Base-by-base conservation (phyloP, 2,113 vertebrate genomes). In the Stictonetta naevosa region DNA sequence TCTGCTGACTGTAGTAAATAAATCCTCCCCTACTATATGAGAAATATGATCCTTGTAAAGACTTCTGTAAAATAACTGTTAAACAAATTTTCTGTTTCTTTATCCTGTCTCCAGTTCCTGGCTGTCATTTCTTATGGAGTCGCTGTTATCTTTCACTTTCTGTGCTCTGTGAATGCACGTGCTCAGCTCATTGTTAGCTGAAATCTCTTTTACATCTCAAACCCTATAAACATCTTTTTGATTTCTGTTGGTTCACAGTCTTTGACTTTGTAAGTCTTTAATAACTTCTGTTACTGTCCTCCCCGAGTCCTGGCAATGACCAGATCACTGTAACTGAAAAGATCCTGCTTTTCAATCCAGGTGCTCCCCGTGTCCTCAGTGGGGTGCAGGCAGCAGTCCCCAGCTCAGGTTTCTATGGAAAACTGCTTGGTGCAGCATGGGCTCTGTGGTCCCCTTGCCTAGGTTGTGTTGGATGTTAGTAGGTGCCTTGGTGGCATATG, bases 381-480 rank as follows among this genome's bases (percentile, higher is more conserved):
- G 19, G 5, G 0, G 6, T 26, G 16, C 62, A 9, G 52, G 11
- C 0, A 0, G 2, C 42, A 8, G 2, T 79, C 25, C 25, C 16
- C 36, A 25, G 22, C 28, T 75, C 29, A 11, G 11, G 8, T 18
- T 7, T 60, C 62, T 67, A 18, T 60, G 38, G 29, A n/a, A 73
- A 73, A 29, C 36, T 21, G 11, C 15, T 72, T 5, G 2, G 1
- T 25, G 31, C 34, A 44, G 26, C 58, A 28, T 34, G 23, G 18
- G 74, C 29, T 81, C n/a, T 84, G 23, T 18, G 69, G 31, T 64
- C 13, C 25, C 42, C 4, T 34, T 71, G 23, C n/a, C 16, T 38
- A 28, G 10, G 13, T 82, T 1, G 0, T 42, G 26, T 13, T 64
- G 42, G 36, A 13, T 66, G 4, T 53, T 50, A 13, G 29, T 29